phyloP scores from a whole-genome alignment of 2,888 invertebrate species.

The Drosophila seclusa region DNA sequence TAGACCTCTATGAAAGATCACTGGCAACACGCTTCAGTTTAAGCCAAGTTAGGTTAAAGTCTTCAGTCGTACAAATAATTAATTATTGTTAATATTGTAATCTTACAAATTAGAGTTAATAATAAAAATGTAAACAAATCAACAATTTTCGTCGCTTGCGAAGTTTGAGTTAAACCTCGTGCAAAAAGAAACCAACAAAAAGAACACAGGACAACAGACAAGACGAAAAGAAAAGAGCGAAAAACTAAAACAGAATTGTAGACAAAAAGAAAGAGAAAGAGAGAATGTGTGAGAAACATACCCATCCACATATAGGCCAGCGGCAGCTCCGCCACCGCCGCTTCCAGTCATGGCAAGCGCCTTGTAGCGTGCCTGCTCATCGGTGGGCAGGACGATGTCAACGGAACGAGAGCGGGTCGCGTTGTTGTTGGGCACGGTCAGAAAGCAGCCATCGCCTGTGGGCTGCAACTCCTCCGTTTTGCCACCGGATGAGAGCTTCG shows the following conservation, averaged over 20 bases:
- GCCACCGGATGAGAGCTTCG: conserved; percentile 90
- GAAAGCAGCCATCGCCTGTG: conserved; percentile 86
- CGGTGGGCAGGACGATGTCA: conserved; percentile 94
- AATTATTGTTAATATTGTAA: background rate
- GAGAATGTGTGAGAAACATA: conserved; percentile 41
- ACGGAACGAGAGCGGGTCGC: conserved; percentile 92
- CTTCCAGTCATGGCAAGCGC: conserved; percentile 90
- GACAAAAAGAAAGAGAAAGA: conserved; percentile 15
- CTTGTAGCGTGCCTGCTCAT: conserved; percentile 93
- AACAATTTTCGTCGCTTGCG: background rate
- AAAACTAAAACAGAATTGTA: background rate
- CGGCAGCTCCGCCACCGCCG: conserved; percentile 33
- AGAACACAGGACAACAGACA: conserved; percentile 18
- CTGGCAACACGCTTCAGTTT: background rate
- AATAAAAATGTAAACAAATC: background rate
- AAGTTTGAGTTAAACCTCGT: background rate
- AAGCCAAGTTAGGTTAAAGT: background rate
- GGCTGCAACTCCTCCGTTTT: conserved; percentile 89
- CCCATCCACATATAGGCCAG: conserved; percentile 57
- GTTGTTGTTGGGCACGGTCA: conserved; percentile 90
- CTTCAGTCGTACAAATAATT: background rate
- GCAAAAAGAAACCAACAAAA: conserved; percentile 9
- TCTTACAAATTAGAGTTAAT: no score
- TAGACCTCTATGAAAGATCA: background rate
- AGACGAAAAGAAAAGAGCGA: conserved; percentile 8